Conservation (phyloP, 1,140 invertebrate genomes). For the Holcopasites calliopsidis region DNA sequence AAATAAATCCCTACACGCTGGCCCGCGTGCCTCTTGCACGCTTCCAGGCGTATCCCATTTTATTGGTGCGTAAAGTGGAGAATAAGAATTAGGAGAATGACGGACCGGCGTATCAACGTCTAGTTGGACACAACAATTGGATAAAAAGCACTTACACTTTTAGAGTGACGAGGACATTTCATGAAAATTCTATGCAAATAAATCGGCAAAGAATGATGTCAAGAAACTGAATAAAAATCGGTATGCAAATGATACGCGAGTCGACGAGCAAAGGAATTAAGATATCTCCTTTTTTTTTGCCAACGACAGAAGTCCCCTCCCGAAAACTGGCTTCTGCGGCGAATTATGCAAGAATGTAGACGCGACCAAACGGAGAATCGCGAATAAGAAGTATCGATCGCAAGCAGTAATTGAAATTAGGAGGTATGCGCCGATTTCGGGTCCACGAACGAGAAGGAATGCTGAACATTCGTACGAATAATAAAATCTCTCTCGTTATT, state of each 20-base stretch:
- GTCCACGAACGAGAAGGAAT: not conserved
- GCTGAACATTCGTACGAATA: not conserved
- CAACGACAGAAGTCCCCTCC: not conserved
- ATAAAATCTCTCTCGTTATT: constrained; percentile 2
- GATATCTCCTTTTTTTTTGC: constrained; percentile 44
- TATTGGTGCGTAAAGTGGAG: not conserved
- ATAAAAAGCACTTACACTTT: too few species aligned
- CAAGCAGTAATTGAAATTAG: constrained; percentile 28
- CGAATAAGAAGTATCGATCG: not conserved
- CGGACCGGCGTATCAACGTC: too few species aligned
- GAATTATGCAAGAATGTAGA: constrained; percentile 29
- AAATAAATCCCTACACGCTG: constrained; percentile 39
- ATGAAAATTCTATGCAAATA: too few species aligned
- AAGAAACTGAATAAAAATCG: constrained; percentile 35
- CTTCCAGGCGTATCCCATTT: not conserved
- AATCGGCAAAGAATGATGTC: not conserved
- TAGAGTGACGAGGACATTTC: too few species aligned
- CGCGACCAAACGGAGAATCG: not conserved
- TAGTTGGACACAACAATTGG: not conserved
- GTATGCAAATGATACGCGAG: constrained; percentile 36
- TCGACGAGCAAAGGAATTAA: constrained; percentile 48
- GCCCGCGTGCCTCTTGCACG: constrained; percentile 1
- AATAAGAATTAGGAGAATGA: not conserved
- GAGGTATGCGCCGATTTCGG: not conserved
- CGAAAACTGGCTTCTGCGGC: constrained; percentile 20